These are phyloP conservation scores for Eristalinus aeneus DNA, from an alignment of 2,888 invertebrate species.

Conservation along the genomic window DNA sequence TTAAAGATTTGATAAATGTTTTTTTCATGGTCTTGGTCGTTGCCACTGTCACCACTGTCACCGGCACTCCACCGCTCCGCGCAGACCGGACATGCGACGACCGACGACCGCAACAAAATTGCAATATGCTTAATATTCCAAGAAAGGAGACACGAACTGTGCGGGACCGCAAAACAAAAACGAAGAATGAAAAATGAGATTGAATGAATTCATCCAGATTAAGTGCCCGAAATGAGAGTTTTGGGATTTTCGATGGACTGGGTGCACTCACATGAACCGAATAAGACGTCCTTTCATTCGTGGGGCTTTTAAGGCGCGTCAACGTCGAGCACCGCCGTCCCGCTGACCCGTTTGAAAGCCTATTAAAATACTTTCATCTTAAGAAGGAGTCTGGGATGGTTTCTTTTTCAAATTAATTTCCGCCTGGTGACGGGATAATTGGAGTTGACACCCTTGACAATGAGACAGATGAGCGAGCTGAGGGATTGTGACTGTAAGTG, in stretches of 20 bases:
- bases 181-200: slow-evolving; percentile 13
- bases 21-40: slow-evolving; percentile 38
- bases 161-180: not conserved
- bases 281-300: not conserved
- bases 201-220: slow-evolving; percentile 21
- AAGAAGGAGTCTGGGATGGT: not conserved
- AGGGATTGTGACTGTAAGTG: not conserved
- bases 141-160: slow-evolving; percentile 2
- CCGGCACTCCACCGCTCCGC: slow-evolving; percentile 20
- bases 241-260: not conserved
- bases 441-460: slow-evolving; percentile 4
- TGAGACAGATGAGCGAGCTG: not conserved
- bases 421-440: slow-evolving; percentile 1
- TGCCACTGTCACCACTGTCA: slow-evolving; percentile 17
- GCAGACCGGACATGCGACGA: not conserved
- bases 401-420: slow-evolving; percentile 18
- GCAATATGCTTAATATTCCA: slow-evolving; percentile 66
- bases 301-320: not conserved
- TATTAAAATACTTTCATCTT: slow-evolving; percentile 6
- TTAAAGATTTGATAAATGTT: slow-evolving; percentile 60
- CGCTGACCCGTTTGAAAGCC: slow-evolving; percentile 9
- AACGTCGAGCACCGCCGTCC: not conserved
- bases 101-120: slow-evolving; percentile 58
- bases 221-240: slow-evolving; percentile 29
- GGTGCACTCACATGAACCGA: not conserved